phyloP scores from a whole-genome alignment of 2,888 invertebrate genomes.

The Dryocosmus kuriphilus region DNA sequence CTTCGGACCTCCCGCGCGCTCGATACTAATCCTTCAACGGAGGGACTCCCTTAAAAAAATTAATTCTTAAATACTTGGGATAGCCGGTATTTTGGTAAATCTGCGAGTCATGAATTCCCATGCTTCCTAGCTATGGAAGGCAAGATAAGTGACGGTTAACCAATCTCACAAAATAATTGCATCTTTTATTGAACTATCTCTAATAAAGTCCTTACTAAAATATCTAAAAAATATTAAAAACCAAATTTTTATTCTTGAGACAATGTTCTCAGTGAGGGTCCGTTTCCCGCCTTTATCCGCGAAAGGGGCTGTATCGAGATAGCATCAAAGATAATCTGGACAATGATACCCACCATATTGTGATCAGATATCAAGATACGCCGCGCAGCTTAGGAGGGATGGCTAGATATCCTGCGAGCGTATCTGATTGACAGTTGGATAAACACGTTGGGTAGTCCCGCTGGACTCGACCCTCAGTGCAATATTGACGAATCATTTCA shows the following conservation, averaged over 20 bases:
- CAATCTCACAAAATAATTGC: background rate
- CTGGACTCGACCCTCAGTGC: slow-evolving; percentile 50
- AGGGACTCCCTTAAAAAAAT: background rate
- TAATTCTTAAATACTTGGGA: background rate
- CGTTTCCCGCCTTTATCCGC: background rate
- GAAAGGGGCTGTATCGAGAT: background rate
- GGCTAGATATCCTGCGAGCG: slow-evolving; percentile 55
- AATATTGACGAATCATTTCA: slow-evolving; percentile 62
- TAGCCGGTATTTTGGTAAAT: background rate
- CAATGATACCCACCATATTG: slow-evolving; percentile 55
- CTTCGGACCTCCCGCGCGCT: slow-evolving; percentile 73
- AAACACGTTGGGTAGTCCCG: slow-evolving; percentile 68
- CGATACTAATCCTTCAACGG: slow-evolving; percentile 17
- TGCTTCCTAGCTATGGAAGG: background rate
- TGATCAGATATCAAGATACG: slow-evolving; percentile 66
- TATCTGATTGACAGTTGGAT: slow-evolving; percentile 72
- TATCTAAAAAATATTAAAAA: background rate
- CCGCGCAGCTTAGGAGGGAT: slow-evolving; percentile 57
- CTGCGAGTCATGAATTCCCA: background rate
- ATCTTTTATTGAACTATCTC: background rate
- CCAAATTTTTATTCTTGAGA: background rate
- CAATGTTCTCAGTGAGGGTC: background rate
- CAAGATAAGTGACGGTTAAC: background rate
- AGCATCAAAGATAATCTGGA: slow-evolving; percentile 49
- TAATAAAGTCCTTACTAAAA: background rate